These are phyloP conservation scores for Ennomos quercinarius DNA, from an alignment of 2,888 invertebrate species.

Conservation along the genomic window DNA sequence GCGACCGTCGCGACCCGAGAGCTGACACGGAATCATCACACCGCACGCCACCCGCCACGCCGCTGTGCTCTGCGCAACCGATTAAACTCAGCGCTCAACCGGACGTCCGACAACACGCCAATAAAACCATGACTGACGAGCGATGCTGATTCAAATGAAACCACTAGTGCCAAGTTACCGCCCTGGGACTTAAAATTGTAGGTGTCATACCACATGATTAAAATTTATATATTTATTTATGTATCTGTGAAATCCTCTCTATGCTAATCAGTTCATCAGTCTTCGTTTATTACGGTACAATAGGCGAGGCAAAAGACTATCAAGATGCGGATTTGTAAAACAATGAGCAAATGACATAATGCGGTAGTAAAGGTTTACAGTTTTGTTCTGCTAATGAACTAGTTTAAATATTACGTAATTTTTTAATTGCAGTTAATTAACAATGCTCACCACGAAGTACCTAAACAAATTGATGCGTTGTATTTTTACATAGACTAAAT, in stretches of 20 bases:
- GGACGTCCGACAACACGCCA: background rate
- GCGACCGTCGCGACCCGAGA: constrained; percentile 90
- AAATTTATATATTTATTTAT: too few relatives aligned
- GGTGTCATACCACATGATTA: too few relatives aligned
- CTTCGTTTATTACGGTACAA: background rate
- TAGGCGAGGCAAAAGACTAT: background rate
- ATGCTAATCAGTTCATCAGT: background rate
- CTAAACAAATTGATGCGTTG: background rate
- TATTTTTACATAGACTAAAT: background rate
- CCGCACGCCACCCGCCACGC: constrained; percentile 67
- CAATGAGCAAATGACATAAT: too few relatives aligned
- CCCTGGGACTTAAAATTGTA: too few relatives aligned
- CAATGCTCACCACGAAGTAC: background rate
- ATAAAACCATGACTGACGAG: too few relatives aligned
- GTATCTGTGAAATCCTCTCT: too few relatives aligned
- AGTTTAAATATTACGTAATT: background rate
- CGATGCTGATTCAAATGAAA: too few relatives aligned
- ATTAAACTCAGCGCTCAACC: background rate
- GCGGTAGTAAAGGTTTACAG: too few relatives aligned
- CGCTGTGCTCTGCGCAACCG: constrained; percentile 68
- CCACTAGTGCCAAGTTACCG: too few relatives aligned
- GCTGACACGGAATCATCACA: constrained; percentile 89
- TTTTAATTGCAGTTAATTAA: background rate
- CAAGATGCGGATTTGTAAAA: background rate
- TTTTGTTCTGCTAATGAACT: background rate